Evolutionary conservation across 1,140 invertebrate species (phyloP), one percentile per base, ranked within the genome.

Genomic region (Neodiprion virginianus): DNA sequence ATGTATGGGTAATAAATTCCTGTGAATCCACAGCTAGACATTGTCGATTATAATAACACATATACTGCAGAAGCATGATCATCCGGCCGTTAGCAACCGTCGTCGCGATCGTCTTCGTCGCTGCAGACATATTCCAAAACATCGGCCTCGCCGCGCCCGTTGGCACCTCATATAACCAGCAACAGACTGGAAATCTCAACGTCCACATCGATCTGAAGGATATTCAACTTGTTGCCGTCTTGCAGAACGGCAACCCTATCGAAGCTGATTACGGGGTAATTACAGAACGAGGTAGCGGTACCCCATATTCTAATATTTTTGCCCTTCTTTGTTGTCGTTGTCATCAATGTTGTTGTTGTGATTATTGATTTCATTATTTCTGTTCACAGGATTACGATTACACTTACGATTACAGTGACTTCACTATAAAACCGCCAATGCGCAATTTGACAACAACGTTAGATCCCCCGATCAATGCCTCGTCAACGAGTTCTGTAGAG

Each of bases 201-300:
- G 92, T 96, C 66, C 94, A 94, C 80, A 88, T 96, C 67, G 92
- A 94, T 82, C 85, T 95, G 70, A 95, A 95, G 86, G 93, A 95
- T 86, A 87, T 95, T 71, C 90, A 93, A 80, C 91, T 96, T 78
- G 89, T 95, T 75, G 94, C 94, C 48, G 81, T 95, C 50, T 78
- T 92, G 21, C 86, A 90, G 72, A 90, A 91, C 72, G 89, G 90
- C 21, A 21, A 86, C 0, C 80, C 91, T 71, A 21, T 21, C 17
- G 17, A 21, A 21, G 87, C 88, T 21, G 89, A 90, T 83, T 89
- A 91, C 76, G 88, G 89, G 87, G 89, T 90, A 86, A 88, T 21
- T 21, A 21, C 17, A 21, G 17, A 21, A 76, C 65, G 47, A 21
- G 40, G 1, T n/a, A 69, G 8, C 14, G 72, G 53, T 8, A 69